These are phyloP conservation scores for Teleiodes luculella DNA, from an alignment of 2,888 invertebrate genomes.

Conservation along the genomic window DNA sequence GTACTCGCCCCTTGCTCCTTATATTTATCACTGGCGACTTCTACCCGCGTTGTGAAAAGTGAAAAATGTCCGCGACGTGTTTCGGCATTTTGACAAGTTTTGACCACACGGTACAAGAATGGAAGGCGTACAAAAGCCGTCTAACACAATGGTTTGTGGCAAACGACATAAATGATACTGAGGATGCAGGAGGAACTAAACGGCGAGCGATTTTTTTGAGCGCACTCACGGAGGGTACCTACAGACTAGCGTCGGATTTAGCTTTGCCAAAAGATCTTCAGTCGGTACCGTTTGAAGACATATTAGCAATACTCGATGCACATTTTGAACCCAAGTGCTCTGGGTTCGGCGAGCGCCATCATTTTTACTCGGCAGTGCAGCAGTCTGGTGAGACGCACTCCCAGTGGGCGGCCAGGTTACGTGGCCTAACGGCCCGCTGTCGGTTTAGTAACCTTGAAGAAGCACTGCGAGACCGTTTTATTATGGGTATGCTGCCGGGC, in stretches of 20 bases:
- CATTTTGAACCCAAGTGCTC: background rate
- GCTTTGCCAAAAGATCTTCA: background rate
- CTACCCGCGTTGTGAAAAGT: background rate
- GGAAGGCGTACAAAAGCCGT: constrained; percentile 18
- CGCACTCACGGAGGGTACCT: constrained; percentile 22
- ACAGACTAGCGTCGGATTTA: constrained; percentile 16
- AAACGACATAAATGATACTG: background rate
- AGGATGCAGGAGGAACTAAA: background rate
- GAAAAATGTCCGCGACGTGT: background rate
- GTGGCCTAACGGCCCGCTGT: background rate
- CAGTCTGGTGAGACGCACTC: background rate
- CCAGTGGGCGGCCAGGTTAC: background rate
- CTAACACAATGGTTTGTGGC: background rate
- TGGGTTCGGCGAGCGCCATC: background rate
- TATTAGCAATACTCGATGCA: background rate
- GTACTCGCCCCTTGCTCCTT: too few relatives aligned
- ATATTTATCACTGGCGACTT: background rate
- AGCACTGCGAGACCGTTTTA: background rate
- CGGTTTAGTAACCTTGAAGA: background rate
- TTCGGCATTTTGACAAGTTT: constrained; percentile 4
- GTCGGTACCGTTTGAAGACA: background rate
- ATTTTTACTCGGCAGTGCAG: background rate
- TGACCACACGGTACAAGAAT: constrained; percentile 16
- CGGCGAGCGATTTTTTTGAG: constrained; percentile 19
- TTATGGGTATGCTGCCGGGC: constrained; percentile 21